Evolutionary conservation across 1,140 invertebrate species (phyloP), one percentile per base, ranked within the genome.

Genomic region (Drosophila albomicans): DNA sequence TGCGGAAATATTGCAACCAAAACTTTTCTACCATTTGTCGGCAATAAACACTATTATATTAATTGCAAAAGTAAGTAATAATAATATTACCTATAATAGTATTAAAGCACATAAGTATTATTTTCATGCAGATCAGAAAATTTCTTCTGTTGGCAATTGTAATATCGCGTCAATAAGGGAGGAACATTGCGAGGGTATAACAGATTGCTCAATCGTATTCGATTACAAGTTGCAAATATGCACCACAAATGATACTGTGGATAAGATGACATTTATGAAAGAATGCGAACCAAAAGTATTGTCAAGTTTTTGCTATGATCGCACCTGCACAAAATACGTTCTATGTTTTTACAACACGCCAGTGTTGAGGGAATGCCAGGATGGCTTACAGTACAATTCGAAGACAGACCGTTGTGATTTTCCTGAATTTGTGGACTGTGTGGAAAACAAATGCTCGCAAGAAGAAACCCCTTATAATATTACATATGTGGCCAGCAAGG

Each of bases 241-340:
- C 35, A 8, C 35, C 35, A 38, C 35, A 10, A 38, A 38, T 43
- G 54, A 45, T 10, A 4, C 0, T 0, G 1, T 0, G 1, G 1
- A 54, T 20, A 3, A 65, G 10, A 2, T n/a, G 0, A 45, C 74
- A 35, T 87, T 84, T 20, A 56, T 82, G 52, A 49, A 76, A 35
- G 13, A 10, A 0, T 88, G 84, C 5, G 0, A 61, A 1, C 5
- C 6, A 0, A 25, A 7, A 0, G 48, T 46, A 0, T 38, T 86
- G 35, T 82, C 65, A 16, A 86, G 71, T 8, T 92, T 84, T 10
- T 69, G 73, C 35, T 92, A 92, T 38, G 84, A 82, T 68, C 79
- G 91, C 16, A 92, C 91, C 11, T 92, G 91, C 57, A 92, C 78
- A 13, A 92, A 89, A 25, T 92, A 92, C 63, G 91, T 92, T 3